Base-by-base conservation (phyloP, 1,140 invertebrate genomes). In the Drosophila pectinifera region DNA sequence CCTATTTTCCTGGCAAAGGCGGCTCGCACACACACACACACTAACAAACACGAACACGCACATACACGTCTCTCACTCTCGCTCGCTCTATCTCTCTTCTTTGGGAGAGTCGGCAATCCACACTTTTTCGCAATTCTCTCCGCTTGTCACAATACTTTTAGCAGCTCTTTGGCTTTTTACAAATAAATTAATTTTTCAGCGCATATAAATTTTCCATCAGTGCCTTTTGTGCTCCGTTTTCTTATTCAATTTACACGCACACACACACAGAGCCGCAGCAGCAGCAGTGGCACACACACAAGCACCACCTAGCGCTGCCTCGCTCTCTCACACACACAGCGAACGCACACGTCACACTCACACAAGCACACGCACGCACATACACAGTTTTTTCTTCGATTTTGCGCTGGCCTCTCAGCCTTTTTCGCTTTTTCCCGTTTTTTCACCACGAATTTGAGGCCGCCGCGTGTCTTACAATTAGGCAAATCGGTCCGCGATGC, bases 221-320 rank as follows among this genome's bases (percentile, higher is more conserved):
- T 82, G 82, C 64, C 58, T 80, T 86, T 64, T 85, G 68, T 82
- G 83, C 73, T 78, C 65, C 75, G 75, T 86, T 86, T 83, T 86
- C 83, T 86, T 88, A 83, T 88, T 86, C 76, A 83, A 84, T 83
- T 83, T 80, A 83, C 81, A 80, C 81, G 58, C 84, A 83, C 80
- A 84, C 83, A 79, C 63, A 69, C 53, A 59, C 34, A 10, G 31
- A 31, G 36, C 16, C 26, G 34, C 28, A 42, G 61, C 59, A 41
- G 48, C 63, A 67, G 39, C 41, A 42, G 51, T 18, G 7, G 36
- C 26, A 61, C 59, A 62, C 70, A 58, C 18, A 43, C 54, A 51
- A 26, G 53, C 73, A 74, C 49, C 45, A 46, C 43, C 38, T 61
- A 57, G 59, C 62, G 51, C 59, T 59, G 28, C 46, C 80, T 61